Evolutionary conservation across 2,797 vertebrate species (phyloP).

Genomic region (Aselliscus stoliczkanus): DNA sequence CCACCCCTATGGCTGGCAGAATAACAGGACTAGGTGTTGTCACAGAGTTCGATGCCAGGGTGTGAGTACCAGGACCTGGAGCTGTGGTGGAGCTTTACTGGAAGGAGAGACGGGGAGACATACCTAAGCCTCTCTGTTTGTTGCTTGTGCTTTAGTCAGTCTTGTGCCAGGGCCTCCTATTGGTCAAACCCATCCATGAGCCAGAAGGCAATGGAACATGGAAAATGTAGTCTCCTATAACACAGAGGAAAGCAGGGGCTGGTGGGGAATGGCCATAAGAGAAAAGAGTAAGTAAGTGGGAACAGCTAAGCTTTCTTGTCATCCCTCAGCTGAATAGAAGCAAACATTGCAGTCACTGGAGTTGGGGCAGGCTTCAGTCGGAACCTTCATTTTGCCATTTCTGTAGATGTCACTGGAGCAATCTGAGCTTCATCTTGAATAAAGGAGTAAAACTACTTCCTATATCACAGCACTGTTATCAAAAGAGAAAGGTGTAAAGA

Average conservation of each 20-base stretch:
- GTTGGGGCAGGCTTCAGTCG: rapidly evolving
- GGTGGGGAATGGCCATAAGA: too few relatives aligned
- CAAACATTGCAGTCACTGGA: rapidly evolving
- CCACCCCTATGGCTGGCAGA: neutral
- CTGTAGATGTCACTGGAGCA: too few relatives aligned
- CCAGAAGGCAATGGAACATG: neutral
- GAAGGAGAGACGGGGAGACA: rapidly evolving
- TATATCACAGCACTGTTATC: neutral
- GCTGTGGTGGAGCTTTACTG: neutral
- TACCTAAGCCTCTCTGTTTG: neutral
- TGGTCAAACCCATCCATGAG: neutral
- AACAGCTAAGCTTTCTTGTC: neutral
- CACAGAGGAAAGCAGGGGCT: neutral
- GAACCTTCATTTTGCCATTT: neutral
- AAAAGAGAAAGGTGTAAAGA: neutral
- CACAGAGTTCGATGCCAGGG: neutral
- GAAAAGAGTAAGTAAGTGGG: neutral
- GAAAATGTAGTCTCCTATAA: neutral
- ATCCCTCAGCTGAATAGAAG: neutral
- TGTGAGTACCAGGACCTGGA: too few relatives aligned
- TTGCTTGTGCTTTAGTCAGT: neutral
- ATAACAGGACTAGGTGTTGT: neutral
- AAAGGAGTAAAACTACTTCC: neutral
- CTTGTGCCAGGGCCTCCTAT: neutral
- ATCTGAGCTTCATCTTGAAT: neutral